Evolutionary conservation across 2,888 invertebrate species (phyloP).

Genomic region (Synergus japonicus): DNA sequence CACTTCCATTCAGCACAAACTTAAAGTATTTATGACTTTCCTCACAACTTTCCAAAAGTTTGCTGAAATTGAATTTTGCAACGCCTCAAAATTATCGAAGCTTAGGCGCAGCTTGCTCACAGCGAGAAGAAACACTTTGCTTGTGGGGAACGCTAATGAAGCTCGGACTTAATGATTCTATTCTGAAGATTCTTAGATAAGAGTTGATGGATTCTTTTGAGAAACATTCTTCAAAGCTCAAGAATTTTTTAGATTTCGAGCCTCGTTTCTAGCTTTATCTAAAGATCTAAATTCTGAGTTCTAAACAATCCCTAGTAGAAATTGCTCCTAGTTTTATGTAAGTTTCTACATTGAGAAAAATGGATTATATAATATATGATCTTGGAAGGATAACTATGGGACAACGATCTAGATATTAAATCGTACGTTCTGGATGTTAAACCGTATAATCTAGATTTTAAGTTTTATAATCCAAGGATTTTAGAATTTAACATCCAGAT

Average conservation of each 20-base stretch:
- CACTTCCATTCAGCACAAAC: slow-evolving; percentile 48
- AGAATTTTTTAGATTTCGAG: background rate
- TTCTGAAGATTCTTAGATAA: slow-evolving; percentile 20
- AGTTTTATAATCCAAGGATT: too few relatives aligned
- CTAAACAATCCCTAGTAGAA: too few relatives aligned
- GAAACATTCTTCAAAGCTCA: background rate
- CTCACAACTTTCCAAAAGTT: slow-evolving; percentile 26
- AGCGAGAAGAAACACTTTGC: slow-evolving; percentile 43
- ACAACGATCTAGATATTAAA: too few relatives aligned
- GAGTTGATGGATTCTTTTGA: slow-evolving; percentile 19
- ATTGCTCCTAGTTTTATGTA: too few relatives aligned
- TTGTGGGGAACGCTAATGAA: slow-evolving; percentile 69
- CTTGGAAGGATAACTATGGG: too few relatives aligned
- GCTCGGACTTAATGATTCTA: slow-evolving; percentile 71
- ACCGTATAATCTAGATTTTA: too few relatives aligned
- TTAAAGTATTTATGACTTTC: slow-evolving; percentile 62
- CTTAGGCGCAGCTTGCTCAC: slow-evolving; percentile 50
- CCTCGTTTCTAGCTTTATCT: background rate
- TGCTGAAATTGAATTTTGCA: slow-evolving; percentile 27
- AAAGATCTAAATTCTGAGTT: background rate
- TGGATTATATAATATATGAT: too few relatives aligned
- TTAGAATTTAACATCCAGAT: too few relatives aligned
- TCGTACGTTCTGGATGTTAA: too few relatives aligned
- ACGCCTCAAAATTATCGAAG: slow-evolving; percentile 59
- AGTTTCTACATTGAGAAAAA: too few relatives aligned